Percentiles rank a stretch among this genome's conserved stretches.
Conservation (phyloP, 2,888 invertebrate genomes). For the Phorcus lineatus region DNA sequence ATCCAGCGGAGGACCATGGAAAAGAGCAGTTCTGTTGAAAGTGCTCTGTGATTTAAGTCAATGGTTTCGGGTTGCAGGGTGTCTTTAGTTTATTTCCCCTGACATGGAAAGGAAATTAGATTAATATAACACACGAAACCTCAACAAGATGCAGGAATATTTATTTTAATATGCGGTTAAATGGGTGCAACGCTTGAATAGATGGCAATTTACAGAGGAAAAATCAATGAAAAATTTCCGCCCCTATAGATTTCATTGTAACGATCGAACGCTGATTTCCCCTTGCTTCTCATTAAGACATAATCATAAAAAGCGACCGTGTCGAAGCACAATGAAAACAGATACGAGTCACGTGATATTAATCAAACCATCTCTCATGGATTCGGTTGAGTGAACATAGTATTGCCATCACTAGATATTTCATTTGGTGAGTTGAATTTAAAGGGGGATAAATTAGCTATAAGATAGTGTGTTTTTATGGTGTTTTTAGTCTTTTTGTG, state of each 20-base stretch:
- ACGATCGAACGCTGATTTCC: slow-evolving; percentile 4
- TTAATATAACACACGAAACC: slow-evolving; percentile 14
- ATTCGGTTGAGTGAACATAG: too few species aligned
- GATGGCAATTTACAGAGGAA: slow-evolving; percentile 7
- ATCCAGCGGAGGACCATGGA: too few species aligned
- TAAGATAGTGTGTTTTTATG: too few species aligned
- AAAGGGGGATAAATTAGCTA: too few species aligned
- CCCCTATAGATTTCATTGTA: slow-evolving; percentile 13
- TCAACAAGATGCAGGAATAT: slow-evolving; percentile 8
- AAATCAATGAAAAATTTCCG: slow-evolving; percentile 20
- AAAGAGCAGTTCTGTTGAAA: too few species aligned
- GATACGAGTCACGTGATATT: too few species aligned
- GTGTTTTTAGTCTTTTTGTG: too few species aligned
- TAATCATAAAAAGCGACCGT: background rate
- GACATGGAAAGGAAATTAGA: slow-evolving; percentile 3
- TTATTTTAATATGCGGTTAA: slow-evolving; percentile 24
- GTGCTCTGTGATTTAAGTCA: too few species aligned
- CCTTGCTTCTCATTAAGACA: slow-evolving; percentile 12
- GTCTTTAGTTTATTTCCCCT: background rate
- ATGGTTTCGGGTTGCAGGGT: background rate
- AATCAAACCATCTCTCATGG: too few species aligned
- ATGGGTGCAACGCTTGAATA: background rate
- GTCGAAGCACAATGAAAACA: background rate
- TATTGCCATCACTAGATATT: too few species aligned
- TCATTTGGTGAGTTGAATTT: too few species aligned